Conservation (phyloP, 37 sponge, comb jelly and placozoan genomes). For the Amphimedon queenslandica region DNA sequence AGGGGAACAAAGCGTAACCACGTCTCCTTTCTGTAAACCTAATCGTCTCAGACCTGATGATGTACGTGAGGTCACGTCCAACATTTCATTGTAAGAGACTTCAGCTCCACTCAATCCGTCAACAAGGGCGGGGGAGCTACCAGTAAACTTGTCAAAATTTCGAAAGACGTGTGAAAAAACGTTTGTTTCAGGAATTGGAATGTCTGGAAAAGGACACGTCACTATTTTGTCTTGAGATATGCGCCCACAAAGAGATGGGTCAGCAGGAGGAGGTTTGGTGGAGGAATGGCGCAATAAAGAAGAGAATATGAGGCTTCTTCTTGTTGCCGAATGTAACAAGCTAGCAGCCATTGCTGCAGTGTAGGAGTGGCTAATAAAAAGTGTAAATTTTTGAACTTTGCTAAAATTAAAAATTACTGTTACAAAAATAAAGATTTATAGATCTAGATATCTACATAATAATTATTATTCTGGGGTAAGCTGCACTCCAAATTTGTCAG, state of each 20-base stretch:
- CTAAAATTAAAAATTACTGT: no score
- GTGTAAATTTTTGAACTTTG: no score
- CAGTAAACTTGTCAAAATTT: conserved; percentile 17
- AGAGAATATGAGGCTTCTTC: no score
- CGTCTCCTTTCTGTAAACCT: conserved; percentile 61
- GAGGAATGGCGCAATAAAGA: no score
- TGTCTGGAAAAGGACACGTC: conserved; percentile 35
- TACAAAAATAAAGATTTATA: no score
- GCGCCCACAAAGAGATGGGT: not conserved
- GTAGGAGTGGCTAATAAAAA: no score
- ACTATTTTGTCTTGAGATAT: conserved; percentile 34
- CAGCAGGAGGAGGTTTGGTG: no score
- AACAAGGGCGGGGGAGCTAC: conserved; percentile 37
- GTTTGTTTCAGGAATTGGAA: conserved; percentile 17
- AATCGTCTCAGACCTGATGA: conserved; percentile 45
- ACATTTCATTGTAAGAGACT: conserved; percentile 42
- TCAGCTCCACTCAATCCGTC: conserved; percentile 42
- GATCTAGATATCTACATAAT: no score
- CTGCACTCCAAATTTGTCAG: no score
- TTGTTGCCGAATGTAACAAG: no score
- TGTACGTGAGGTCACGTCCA: conserved; percentile 22
- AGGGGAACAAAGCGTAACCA: conserved; percentile 44
- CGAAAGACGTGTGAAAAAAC: conserved; percentile 23
- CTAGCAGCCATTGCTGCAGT: no score
- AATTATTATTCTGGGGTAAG: no score